A percentile compares a stretch with the other conserved stretches of the same genome.
phyloP scores from a whole-genome alignment of 2,797 vertebrate species.

The Lindbergichthys nudifrons region DNA sequence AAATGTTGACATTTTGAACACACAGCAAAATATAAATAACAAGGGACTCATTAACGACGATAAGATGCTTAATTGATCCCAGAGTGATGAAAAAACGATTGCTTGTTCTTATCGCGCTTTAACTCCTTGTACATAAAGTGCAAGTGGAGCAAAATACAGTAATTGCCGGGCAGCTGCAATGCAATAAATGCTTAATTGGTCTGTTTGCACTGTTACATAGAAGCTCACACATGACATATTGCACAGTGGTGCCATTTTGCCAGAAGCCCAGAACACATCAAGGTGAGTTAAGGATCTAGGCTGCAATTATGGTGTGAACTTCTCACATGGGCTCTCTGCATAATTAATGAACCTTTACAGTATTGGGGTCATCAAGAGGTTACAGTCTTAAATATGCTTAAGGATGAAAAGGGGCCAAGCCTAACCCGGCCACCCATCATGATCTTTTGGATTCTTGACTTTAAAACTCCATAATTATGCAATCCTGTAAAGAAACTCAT shows the following conservation, averaged over 20 bases:
- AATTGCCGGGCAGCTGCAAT: constrained; percentile 60
- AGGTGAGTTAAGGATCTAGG: constrained; percentile 44
- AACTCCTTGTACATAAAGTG: constrained; percentile 52
- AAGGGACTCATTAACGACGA: constrained; percentile 59
- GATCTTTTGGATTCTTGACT: constrained; percentile 25
- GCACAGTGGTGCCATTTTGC: constrained; percentile 44
- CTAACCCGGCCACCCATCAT: constrained; percentile 38
- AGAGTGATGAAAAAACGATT: constrained; percentile 50
- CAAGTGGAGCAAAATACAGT: constrained; percentile 53
- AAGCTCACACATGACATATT: constrained; percentile 42
- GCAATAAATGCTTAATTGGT: constrained; percentile 66
- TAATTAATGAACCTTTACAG: constrained; percentile 67
- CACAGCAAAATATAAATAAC: constrained; percentile 57
- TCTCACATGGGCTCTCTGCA: constrained; percentile 7
- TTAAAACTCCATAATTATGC: constrained; percentile 54
- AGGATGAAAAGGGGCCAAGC: constrained; percentile 50
- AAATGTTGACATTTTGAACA: constrained; percentile 62
- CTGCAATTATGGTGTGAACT: constrained; percentile 51
- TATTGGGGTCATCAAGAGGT: constrained; percentile 50
- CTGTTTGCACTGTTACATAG: constrained; percentile 29
- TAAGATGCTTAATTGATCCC: constrained; percentile 74
- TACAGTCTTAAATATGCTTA: constrained; percentile 39
- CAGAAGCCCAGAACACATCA: constrained; percentile 24
- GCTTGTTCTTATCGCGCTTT: constrained; percentile 16
- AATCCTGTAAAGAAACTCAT: constrained; percentile 42